A percentile compares a stretch with the other conserved stretches of the same genome.
phyloP scores from a whole-genome alignment of 2,888 invertebrate species.

The Drosophila sordidula region DNA sequence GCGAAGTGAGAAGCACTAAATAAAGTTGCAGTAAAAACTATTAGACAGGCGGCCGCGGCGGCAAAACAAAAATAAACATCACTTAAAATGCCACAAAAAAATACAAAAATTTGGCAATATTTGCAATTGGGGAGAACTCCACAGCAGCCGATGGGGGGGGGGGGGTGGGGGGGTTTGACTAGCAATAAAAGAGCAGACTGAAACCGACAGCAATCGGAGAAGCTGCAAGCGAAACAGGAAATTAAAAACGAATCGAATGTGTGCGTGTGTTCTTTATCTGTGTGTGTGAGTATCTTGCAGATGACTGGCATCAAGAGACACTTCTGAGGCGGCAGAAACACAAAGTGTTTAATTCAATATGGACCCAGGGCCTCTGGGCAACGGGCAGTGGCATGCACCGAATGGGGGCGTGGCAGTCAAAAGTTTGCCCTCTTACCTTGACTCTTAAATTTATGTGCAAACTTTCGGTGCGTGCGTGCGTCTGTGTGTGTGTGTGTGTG shows the following conservation, averaged over 20 bases:
- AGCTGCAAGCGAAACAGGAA: constrained; percentile 65
- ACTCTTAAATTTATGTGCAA: constrained; percentile 74
- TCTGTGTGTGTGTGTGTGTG: constrained; percentile 17
- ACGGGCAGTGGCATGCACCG: constrained; percentile 26
- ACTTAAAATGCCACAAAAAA: constrained; percentile 48
- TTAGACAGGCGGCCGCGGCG: constrained; percentile 48
- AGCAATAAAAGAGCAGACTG: constrained; percentile 46
- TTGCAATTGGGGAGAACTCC: constrained; percentile 47
- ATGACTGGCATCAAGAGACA: constrained; percentile 42
- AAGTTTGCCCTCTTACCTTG: constrained; percentile 74
- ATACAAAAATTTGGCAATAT: constrained; percentile 38
- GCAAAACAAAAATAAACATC: constrained; percentile 54
- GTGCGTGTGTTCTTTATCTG: constrained; percentile 9
- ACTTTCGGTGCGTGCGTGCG: constrained; percentile 50
- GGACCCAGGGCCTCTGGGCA: constrained; percentile 38
- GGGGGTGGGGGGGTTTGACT: not conserved
- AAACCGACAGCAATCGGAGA: constrained; percentile 37
- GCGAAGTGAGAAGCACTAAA: constrained; percentile 48
- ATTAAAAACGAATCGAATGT: constrained; percentile 71
- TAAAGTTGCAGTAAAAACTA: constrained; percentile 73
- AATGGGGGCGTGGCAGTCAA: constrained; percentile 45
- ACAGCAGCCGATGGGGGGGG: constrained; percentile 11
- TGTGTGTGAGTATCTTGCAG: constrained; percentile 26
- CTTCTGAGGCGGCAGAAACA: constrained; percentile 48
- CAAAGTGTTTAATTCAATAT: constrained; percentile 77